Conservation (phyloP, 2,888 invertebrate genomes). For the Synergus gifuensis region DNA sequence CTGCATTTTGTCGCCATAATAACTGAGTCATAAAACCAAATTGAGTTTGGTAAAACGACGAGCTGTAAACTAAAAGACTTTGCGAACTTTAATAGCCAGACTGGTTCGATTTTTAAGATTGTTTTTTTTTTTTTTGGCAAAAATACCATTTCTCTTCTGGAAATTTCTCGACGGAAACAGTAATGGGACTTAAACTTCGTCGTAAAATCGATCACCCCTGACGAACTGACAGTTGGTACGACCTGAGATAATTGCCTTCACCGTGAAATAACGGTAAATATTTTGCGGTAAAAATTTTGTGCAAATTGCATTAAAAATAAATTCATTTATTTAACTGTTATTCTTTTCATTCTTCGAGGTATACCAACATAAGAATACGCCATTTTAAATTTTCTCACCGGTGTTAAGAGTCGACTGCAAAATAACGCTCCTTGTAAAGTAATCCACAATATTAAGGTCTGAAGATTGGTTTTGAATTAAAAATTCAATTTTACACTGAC, state of each 20-base stretch:
- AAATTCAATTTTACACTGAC: neutral
- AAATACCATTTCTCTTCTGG: conserved; percentile 6
- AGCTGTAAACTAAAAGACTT: neutral
- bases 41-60: conserved; percentile 6
- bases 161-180: neutral
- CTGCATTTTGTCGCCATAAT: neutral
- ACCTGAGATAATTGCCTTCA: neutral
- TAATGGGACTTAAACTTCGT: conserved; percentile 1
- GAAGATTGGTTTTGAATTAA: conserved; percentile 1
- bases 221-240: neutral
- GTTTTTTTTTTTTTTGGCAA: neutral
- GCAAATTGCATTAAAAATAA: neutral
- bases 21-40: conserved; percentile 24
- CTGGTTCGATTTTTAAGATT: neutral
- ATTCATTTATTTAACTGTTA: neutral
- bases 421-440: conserved; percentile 17
- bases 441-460: conserved; percentile 24
- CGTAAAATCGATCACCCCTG: conserved; percentile 7
- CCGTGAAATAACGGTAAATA: neutral
- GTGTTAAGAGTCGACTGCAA: conserved; percentile 31
- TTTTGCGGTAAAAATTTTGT: neutral
- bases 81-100: neutral
- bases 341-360: neutral
- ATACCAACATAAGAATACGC: conserved; percentile 2
- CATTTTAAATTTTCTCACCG: conserved; percentile 36